Conservation (phyloP, 2,888 invertebrate species). For the Parnassius apollo region DNA sequence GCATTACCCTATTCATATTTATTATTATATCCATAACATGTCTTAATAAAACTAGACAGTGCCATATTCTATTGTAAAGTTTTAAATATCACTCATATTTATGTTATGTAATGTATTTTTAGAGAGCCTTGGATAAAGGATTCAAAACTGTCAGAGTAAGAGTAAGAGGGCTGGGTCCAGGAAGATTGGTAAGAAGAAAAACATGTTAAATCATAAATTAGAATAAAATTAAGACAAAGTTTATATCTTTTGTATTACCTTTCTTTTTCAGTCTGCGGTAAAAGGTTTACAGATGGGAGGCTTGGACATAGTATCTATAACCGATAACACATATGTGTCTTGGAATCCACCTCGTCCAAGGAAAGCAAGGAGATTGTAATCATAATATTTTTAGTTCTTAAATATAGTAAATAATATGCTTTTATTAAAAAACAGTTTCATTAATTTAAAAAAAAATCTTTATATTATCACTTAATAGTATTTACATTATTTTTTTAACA, state of each 20-base stretch:
- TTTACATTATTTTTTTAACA: slow-evolving; percentile 12
- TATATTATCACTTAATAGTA: not conserved
- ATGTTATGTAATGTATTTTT: slow-evolving; percentile 37
- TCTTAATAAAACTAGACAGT: too few species aligned
- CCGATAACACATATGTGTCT: slow-evolving; percentile 93
- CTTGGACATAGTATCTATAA: slow-evolving; percentile 93
- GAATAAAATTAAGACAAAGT: not conserved
- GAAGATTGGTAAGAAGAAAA: slow-evolving; percentile 87
- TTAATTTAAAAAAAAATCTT: not conserved
- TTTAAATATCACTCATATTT: too few species aligned
- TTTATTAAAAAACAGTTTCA: slow-evolving; percentile 10
- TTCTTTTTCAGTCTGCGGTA: slow-evolving; percentile 88
- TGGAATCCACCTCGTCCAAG: slow-evolving; percentile 91
- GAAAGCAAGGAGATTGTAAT: slow-evolving; percentile 91
- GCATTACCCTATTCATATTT: too few species aligned
- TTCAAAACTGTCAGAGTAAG: slow-evolving; percentile 87
- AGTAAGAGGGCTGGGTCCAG: slow-evolving; percentile 93
- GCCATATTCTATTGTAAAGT: too few species aligned
- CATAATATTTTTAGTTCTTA: slow-evolving; percentile 20
- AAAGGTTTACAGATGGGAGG: slow-evolving; percentile 97
- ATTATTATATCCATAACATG: too few species aligned
- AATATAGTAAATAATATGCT: slow-evolving; percentile 6
- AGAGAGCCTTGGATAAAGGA: slow-evolving; percentile 88
- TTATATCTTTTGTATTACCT: slow-evolving; percentile 20
- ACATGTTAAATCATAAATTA: too few species aligned